Evolutionary conservation across 2,888 invertebrate species (phyloP).

Genomic region (Drosophila atroscutellata): DNA sequence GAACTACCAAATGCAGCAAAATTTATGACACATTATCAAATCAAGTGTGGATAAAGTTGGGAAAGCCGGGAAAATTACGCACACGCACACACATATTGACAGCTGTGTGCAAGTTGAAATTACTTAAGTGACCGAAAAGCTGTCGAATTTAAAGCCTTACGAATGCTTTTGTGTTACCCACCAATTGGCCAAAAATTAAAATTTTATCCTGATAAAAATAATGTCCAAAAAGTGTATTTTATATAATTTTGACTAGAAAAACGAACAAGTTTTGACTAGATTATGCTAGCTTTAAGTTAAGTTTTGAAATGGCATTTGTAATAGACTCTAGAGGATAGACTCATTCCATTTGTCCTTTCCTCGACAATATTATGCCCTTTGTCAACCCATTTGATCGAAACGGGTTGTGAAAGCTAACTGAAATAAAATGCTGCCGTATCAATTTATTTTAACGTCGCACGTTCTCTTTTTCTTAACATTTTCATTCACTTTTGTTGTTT

Average conservation of each 20-base stretch:
- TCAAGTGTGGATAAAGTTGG: slow-evolving; percentile 65
- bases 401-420: slow-evolving; percentile 12
- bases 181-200: neutral
- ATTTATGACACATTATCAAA: slow-evolving; percentile 76
- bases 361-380: neutral
- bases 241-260: neutral
- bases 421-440: slow-evolving; percentile 45
- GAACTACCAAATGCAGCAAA: slow-evolving; percentile 55
- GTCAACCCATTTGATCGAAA: neutral
- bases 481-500: slow-evolving; percentile 28
- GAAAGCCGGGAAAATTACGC: slow-evolving; percentile 21
- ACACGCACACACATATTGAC: slow-evolving; percentile 25
- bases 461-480: slow-evolving; percentile 4
- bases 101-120: slow-evolving; percentile 36
- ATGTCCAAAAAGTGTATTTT: neutral
- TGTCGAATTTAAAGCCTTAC: slow-evolving; percentile 6
- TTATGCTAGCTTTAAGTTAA: slow-evolving; percentile 28
- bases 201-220: neutral
- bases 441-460: slow-evolving; percentile 72
- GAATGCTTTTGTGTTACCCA: neutral
- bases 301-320: slow-evolving; percentile 20
- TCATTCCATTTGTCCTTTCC: neutral
- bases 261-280: neutral
- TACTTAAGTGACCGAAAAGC: slow-evolving; percentile 11
- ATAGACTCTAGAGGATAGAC: neutral